Evolutionary conservation across 2,888 invertebrate species (phyloP).

Genomic region (Sceliomorpha sp.): DNA sequence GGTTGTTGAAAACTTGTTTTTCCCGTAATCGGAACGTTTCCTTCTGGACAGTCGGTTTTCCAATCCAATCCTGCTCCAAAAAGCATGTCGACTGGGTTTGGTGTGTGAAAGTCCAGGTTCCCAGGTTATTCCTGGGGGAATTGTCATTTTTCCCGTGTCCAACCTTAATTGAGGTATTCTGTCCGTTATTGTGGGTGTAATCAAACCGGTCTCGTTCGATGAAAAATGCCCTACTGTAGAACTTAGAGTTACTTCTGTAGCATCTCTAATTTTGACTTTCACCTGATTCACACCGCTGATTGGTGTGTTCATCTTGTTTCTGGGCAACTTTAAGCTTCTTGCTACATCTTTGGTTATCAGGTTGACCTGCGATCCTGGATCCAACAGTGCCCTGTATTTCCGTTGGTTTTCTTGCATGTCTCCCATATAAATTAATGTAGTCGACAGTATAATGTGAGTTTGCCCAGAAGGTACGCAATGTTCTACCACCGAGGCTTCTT

Average conservation of each 20-base stretch:
- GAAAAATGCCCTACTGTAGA: conserved; percentile 5
- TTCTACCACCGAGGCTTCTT: conserved; percentile 3
- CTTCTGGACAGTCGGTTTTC: conserved; percentile 3
- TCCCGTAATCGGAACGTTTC: conserved; percentile 1
- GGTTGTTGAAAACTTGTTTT: conserved; percentile 1
- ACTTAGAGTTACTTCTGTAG: neutral
- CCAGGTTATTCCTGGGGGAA: conserved; percentile 7
- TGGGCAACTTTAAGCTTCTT: conserved; percentile 2
- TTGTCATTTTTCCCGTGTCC: neutral
- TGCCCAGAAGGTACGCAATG: conserved; percentile 4
- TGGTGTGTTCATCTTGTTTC: conserved; percentile 1
- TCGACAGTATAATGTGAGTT: conserved; percentile 9
- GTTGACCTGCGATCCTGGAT: conserved; percentile 15
- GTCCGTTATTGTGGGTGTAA: neutral
- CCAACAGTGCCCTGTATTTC: conserved; percentile 12
- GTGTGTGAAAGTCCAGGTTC: conserved; percentile 20
- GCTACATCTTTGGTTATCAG: conserved; percentile 9
- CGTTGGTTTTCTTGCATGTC: conserved; percentile 7
- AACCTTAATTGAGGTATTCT: conserved; percentile 8
- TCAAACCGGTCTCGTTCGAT: neutral
- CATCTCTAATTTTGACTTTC: neutral
- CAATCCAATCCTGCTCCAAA: conserved; percentile 21
- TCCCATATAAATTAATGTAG: conserved; percentile 8
- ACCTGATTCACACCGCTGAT: conserved; percentile 4
- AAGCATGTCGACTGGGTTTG: conserved; percentile 15